A percentile compares a stretch with the other conserved stretches of the same genome.
Evolutionary conservation across 1,140 invertebrate genomes (phyloP).

Genomic region (Pseudoatta argentina): DNA sequence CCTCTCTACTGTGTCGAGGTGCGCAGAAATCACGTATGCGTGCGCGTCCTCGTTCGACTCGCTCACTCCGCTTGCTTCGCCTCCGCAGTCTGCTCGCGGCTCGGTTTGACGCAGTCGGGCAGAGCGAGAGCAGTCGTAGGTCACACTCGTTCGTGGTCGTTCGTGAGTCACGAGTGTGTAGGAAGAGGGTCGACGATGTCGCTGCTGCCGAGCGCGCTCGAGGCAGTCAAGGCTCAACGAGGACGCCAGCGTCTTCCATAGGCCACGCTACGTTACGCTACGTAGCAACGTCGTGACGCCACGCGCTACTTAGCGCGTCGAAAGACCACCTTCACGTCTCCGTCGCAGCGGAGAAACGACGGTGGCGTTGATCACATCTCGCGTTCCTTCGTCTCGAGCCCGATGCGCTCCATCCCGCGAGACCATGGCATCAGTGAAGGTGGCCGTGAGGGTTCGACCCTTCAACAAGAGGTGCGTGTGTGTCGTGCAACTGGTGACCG

Average conservation of each 20-base stretch:
- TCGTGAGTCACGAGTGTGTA: conserved; percentile 52
- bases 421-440: conserved; percentile 92
- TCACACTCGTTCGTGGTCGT: conserved; percentile 62
- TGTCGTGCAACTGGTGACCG: conserved; percentile 42
- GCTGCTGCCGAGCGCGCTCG: conserved; percentile 62
- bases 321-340: not conserved
- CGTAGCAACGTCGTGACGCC: not conserved
- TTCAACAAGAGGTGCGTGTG: conserved; percentile 92
- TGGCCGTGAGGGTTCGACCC: conserved; percentile 92
- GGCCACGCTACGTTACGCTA: too few species aligned
- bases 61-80: not conserved
- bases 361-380: conserved; percentile 1
- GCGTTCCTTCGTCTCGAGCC: conserved; percentile 46
- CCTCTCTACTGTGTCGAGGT: conserved; percentile 34
- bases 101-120: conserved; percentile 1
- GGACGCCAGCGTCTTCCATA: conserved; percentile 53
- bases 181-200: conserved; percentile 59
- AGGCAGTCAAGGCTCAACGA: conserved; percentile 58
- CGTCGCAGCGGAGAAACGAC: not conserved
- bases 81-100: not conserved
- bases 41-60: not conserved
- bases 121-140: too few species aligned
- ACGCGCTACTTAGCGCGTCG: not conserved
- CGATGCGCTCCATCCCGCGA: conserved; percentile 72
- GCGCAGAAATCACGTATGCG: conserved; percentile 66